Percentiles rank a stretch among this genome's conserved stretches.
Evolutionary conservation across 2,888 invertebrate species (phyloP).

Genomic region (Cyclophora albipunctata): DNA sequence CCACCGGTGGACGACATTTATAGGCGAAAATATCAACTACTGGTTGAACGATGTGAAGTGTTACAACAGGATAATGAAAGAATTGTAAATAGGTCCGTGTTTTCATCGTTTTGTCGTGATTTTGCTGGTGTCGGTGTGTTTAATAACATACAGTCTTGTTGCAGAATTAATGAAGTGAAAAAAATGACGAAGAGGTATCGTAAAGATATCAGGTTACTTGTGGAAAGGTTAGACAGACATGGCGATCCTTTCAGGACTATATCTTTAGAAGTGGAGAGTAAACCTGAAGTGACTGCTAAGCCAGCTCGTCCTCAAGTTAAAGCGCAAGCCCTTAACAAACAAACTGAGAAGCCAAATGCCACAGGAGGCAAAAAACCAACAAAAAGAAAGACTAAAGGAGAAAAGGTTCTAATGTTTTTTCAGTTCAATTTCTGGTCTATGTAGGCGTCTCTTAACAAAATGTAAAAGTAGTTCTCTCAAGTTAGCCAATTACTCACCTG

Average conservation of each 20-base stretch:
- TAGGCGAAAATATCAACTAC: conserved; percentile 82
- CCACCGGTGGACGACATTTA: conserved; percentile 80
- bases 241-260: conserved; percentile 81
- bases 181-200: conserved; percentile 79
- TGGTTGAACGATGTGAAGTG: conserved; percentile 83
- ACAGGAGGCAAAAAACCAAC: conserved; percentile 53
- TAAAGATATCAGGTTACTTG: conserved; percentile 81
- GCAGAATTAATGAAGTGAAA: conserved; percentile 81
- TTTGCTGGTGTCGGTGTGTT: conserved; percentile 16
- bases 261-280: conserved; percentile 73
- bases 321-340: conserved; percentile 39
- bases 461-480: too few relatives aligned
- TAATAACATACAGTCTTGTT: conserved; percentile 30
- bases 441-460: too few relatives aligned
- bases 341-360: conserved; percentile 48
- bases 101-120: conserved; percentile 22
- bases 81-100: conserved; percentile 77
- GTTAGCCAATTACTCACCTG: too few relatives aligned
- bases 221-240: conserved; percentile 80
- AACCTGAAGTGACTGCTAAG: conserved; percentile 43
- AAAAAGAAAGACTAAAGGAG: conserved; percentile 77
- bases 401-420: conserved; percentile 52
- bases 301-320: conserved; percentile 39
- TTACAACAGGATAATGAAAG: conserved; percentile 86
- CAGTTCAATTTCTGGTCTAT: too few relatives aligned